Conservation (phyloP, 92 coral and sea anemone species). For the Scolanthus callimorphus region DNA sequence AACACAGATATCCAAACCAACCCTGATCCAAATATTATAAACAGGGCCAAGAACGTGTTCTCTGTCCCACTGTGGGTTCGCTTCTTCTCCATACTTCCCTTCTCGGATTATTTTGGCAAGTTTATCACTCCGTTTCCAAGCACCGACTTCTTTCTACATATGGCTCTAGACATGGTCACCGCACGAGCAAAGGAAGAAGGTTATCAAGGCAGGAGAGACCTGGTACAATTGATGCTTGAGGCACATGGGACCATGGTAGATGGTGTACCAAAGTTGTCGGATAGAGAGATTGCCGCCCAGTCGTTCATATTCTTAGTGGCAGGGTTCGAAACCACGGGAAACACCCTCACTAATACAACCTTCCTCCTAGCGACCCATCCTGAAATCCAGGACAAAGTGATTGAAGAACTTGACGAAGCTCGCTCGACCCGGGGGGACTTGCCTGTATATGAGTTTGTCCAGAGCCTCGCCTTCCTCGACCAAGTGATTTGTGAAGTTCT, state of each 20-base stretch:
- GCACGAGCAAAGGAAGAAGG: constrained; percentile 33
- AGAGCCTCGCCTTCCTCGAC: constrained; percentile 69
- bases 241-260: constrained; percentile 31
- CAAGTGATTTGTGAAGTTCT: constrained; percentile 63
- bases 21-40: constrained; percentile 23
- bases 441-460: constrained; percentile 44
- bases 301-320: constrained; percentile 59
- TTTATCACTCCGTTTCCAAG: constrained; percentile 19
- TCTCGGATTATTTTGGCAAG: constrained; percentile 36
- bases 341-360: constrained; percentile 49
- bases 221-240: constrained; percentile 71
- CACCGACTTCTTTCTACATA: constrained; percentile 36
- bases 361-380: constrained; percentile 53
- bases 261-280: constrained; percentile 34
- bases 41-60: constrained; percentile 24
- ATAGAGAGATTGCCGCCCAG: constrained; percentile 74
- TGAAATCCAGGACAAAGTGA: constrained; percentile 55
- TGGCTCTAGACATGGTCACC: constrained; percentile 42
- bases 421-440: constrained; percentile 14
- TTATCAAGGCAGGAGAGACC: constrained; percentile 44
- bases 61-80: constrained; percentile 29
- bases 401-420: constrained; percentile 51
- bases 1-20: constrained; percentile 41
- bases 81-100: constrained; percentile 50
- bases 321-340: constrained; percentile 72